These are phyloP conservation scores for Gryllus bimaculatus DNA, from an alignment of 1,140 invertebrate genomes.

Conservation along the genomic window DNA sequence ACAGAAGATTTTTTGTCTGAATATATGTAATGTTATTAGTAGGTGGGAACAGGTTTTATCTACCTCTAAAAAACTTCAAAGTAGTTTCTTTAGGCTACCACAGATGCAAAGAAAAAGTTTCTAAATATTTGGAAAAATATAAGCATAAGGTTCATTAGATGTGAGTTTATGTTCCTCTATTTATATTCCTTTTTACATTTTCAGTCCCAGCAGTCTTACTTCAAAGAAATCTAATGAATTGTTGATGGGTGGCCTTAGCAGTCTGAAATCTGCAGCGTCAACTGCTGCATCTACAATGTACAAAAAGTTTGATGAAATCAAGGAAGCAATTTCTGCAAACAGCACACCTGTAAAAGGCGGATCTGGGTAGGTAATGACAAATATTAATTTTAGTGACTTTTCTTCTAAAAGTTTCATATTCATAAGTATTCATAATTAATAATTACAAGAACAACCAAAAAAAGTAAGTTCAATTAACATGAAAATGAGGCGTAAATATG, in stretches of 20 bases:
- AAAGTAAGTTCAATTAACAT: too few relatives aligned
- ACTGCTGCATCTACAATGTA: slow-evolving; percentile 46
- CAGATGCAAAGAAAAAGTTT: too few relatives aligned
- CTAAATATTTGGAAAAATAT: neutral
- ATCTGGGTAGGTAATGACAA: neutral
- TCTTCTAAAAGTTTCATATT: too few relatives aligned
- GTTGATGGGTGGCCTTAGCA: slow-evolving; percentile 73
- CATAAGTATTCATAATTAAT: too few relatives aligned
- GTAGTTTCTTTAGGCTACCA: too few relatives aligned
- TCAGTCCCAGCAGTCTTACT: slow-evolving; percentile 67
- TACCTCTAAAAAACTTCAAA: too few relatives aligned
- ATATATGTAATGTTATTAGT: too few relatives aligned
- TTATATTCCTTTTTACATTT: slow-evolving; percentile 25
- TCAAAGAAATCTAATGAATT: slow-evolving; percentile 82
- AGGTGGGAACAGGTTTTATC: too few relatives aligned
- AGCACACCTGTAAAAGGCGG: slow-evolving; percentile 64
- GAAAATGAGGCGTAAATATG: too few relatives aligned
- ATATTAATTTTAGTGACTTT: too few relatives aligned
- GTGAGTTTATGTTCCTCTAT: neutral
- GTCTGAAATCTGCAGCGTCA: slow-evolving; percentile 74
- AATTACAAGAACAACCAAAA: too few relatives aligned
- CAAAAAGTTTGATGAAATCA: slow-evolving; percentile 87
- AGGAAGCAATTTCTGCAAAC: slow-evolving; percentile 79
- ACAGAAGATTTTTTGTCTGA: too few relatives aligned
- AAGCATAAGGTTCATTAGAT: neutral